These are phyloP conservation scores for Cheilosia scutellata DNA, from an alignment of 2,888 invertebrate genomes.

Conservation along the genomic window DNA sequence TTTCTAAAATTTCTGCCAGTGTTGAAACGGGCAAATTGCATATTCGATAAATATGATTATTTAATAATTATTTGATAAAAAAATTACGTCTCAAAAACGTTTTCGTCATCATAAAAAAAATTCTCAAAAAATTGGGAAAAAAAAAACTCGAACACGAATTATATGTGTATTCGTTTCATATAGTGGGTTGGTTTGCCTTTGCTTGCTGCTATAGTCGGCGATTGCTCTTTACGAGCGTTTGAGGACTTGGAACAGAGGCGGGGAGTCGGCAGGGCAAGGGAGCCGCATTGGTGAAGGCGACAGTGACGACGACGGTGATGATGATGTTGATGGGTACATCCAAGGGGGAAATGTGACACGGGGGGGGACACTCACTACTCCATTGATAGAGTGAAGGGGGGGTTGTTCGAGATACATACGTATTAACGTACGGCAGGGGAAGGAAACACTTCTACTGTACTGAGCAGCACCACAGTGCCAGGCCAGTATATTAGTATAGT, in stretches of 20 bases:
- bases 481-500: constrained; percentile 45
- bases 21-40: constrained; percentile 29
- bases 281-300: constrained; percentile 51
- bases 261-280: background rate
- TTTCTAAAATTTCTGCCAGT: constrained; percentile 13
- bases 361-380: constrained; percentile 49
- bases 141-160: constrained; percentile 68
- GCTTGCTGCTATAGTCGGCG: constrained; percentile 48
- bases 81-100: constrained; percentile 70
- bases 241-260: background rate
- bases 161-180: constrained; percentile 64
- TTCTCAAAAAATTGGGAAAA: constrained; percentile 59
- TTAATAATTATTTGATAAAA: constrained; percentile 73
- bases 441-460: constrained; percentile 30
- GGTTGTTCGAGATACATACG: constrained; percentile 43
- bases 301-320: constrained; percentile 44
- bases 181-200: constrained; percentile 54
- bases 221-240: constrained; percentile 55
- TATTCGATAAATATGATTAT: constrained; percentile 65
- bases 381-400: constrained; percentile 37
- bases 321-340: constrained; percentile 39
- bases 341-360: constrained; percentile 14
- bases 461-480: background rate
- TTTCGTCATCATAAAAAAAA: constrained; percentile 75
- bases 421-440: constrained; percentile 1